These are phyloP conservation scores for Yponomeuta plumbellus DNA, from an alignment of 2,888 invertebrate genomes.

Conservation along the genomic window DNA sequence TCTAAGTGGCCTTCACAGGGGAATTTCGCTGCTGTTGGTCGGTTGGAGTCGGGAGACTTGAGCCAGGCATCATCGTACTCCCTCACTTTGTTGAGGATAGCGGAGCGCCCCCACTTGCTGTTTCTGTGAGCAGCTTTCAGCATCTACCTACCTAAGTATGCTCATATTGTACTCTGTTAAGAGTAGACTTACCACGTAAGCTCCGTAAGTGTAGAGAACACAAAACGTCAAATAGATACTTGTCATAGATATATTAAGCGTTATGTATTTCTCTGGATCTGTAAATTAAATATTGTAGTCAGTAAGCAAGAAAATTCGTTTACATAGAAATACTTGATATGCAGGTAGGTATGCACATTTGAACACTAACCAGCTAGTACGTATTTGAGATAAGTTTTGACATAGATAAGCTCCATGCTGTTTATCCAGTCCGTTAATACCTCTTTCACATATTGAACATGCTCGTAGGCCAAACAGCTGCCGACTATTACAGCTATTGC, in stretches of 20 bases:
- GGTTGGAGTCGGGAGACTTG: no score
- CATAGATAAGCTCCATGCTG: slow-evolving; percentile 45
- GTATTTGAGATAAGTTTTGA: slow-evolving; percentile 43
- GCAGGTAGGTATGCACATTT: neutral
- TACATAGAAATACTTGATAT: neutral
- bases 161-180: neutral
- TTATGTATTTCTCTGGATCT: slow-evolving; percentile 53
- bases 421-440: slow-evolving; percentile 38
- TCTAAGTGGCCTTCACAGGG: no score
- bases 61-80: no score
- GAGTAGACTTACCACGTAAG: slow-evolving; percentile 46
- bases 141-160: no score
- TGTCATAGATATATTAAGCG: slow-evolving; percentile 38
- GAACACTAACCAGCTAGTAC: slow-evolving; percentile 39
- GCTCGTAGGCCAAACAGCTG: slow-evolving; percentile 38
- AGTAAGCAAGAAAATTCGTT: neutral
- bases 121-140: no score
- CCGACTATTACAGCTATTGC: slow-evolving; percentile 35
- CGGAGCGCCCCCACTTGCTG: no score
- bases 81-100: no score
- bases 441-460: slow-evolving; percentile 36
- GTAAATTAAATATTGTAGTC: slow-evolving; percentile 20
- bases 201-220: slow-evolving; percentile 55
- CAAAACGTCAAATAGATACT: slow-evolving; percentile 48
- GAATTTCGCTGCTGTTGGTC: no score